Percentiles rank a stretch among this genome's conserved stretches.
Conservation (phyloP, 2,797 vertebrate species). For the Pantherophis vulpinus region DNA sequence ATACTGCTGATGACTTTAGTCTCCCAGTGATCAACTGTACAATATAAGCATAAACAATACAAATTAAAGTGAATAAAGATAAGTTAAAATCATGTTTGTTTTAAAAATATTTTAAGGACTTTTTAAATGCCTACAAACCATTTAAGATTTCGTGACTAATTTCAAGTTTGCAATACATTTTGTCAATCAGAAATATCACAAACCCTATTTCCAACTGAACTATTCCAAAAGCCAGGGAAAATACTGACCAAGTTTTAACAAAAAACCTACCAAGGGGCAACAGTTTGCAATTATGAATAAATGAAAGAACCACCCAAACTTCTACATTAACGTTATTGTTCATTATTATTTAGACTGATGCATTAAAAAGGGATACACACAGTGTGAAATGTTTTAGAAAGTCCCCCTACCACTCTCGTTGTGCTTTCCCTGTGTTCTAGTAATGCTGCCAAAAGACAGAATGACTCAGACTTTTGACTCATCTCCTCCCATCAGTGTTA, state of each 20-base stretch:
- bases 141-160: background rate
- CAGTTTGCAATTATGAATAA: background rate
- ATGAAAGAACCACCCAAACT: background rate
- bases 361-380: background rate
- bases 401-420: slow-evolving; percentile 54
- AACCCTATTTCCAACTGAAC: background rate
- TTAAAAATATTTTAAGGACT: background rate
- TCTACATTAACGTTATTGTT: background rate
- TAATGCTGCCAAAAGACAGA: slow-evolving; percentile 28
- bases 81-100: background rate
- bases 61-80: background rate
- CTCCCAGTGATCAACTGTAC: background rate
- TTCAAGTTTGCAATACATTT: background rate
- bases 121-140: background rate
- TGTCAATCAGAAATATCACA: background rate
- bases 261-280: background rate
- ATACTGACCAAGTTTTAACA: background rate
- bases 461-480: slow-evolving; percentile 39
- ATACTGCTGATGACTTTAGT: background rate
- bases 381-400: background rate
- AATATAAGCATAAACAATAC: background rate
- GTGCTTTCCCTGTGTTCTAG: slow-evolving; percentile 54
- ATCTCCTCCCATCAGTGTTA: slow-evolving; percentile 18
- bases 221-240: background rate
- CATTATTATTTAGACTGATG: background rate